Conservation (phyloP, 2,888 invertebrate species). For the Ormyrus pomaceus region DNA sequence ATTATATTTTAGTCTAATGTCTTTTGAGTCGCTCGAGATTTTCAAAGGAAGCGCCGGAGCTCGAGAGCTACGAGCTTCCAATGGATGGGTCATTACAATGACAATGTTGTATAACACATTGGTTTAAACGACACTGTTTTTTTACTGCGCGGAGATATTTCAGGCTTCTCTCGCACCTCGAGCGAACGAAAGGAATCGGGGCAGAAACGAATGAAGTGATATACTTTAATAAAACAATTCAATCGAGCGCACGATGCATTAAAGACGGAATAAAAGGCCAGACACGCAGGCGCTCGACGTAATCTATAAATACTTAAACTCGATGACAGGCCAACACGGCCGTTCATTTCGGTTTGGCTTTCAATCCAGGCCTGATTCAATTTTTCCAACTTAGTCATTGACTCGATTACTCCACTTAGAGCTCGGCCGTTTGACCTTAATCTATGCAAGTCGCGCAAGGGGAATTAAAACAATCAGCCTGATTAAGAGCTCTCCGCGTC, state of each 20-base stretch:
- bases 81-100: too few relatives aligned
- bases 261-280: too few relatives aligned
- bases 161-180: too few relatives aligned
- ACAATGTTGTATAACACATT: too few relatives aligned
- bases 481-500: conserved; percentile 33
- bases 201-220: too few relatives aligned
- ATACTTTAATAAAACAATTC: too few relatives aligned
- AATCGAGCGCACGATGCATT: too few relatives aligned
- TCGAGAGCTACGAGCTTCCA: too few relatives aligned
- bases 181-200: too few relatives aligned
- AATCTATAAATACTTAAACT: conserved; percentile 21
- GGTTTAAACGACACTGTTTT: too few relatives aligned
- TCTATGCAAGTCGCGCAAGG: conserved; percentile 24
- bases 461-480: conserved; percentile 47
- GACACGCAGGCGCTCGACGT: too few relatives aligned
- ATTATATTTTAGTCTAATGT: conserved; percentile 28
- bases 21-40: background rate
- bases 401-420: conserved; percentile 41
- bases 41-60: background rate
- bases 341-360: conserved; percentile 29
- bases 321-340: background rate
- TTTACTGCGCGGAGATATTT: too few relatives aligned
- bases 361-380: conserved; percentile 38
- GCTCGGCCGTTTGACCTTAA: conserved; percentile 43
- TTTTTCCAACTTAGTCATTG: conserved; percentile 33